Evolutionary conservation across 2,113 vertebrate species (phyloP), one percentile per base, ranked within the genome.

Genomic region (Cephalopholis sonnerati): DNA sequence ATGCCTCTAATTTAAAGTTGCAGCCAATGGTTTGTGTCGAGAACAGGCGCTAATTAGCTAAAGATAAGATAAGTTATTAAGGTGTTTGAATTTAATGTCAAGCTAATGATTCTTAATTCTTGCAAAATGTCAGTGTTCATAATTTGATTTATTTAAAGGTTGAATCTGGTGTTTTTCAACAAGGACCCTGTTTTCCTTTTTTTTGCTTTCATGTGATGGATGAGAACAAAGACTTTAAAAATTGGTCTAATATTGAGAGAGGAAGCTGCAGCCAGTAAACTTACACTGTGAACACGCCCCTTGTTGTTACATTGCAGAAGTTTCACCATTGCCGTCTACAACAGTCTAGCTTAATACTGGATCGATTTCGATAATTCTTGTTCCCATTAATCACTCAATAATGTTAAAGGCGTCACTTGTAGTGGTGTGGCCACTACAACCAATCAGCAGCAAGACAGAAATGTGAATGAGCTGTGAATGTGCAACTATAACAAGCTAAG

Each of bases 1-100:
- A 18, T 39, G 27, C 41, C 22, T 57, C 41, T 66, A 25, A 55
- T 67, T 55, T 48, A 62, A 65, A 65, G 55, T 59, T 50, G 32
- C 2, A 9, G 7, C 13, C 18, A 66, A 50, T 72, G 29, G 36
- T 69, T 71, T 15, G 46, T 67, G 54, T 55, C 10, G 10, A 51
- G 5, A 61, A 46, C 57, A 54, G 27, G 57, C 18, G n/a, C 2
- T 71, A 36, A 36, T 36, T 67, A 16, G 10, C 36, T 51, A 59
- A 22, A 25, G 27, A 16, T 53, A 50, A 24, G 61, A 51, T 25
- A 13, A 41, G 8, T 54, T 70, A 53, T 53, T 25, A 44, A 2
- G 0, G 57, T 54, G 57, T 44, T 79, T 61, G 18, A n/a, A 68
- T 62, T 32, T 63, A 15, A 44, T 24, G 51, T 57, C 29, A 44